phyloP scores from a whole-genome alignment of 2,888 invertebrate genomes.

The Pristionchus exspectatus region DNA sequence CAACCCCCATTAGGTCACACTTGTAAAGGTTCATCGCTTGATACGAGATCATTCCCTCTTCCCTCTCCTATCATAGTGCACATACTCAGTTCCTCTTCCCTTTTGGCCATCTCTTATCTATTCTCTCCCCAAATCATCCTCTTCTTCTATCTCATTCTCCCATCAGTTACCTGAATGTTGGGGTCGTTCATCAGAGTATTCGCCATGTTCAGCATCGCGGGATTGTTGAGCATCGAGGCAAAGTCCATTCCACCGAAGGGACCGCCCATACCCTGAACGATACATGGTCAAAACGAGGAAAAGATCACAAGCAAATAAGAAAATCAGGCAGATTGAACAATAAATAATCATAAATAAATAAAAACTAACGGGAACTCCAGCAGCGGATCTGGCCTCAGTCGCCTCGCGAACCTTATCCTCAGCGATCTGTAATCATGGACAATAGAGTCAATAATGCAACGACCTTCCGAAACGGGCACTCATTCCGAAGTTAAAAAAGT shows the following conservation, averaged over 20 bases:
- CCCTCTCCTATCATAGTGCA: neutral
- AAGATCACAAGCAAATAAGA: neutral
- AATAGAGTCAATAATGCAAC: no score
- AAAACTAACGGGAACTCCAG: constrained; percentile 41
- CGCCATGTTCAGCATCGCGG: constrained; percentile 85
- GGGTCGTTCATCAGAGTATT: constrained; percentile 84
- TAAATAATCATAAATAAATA: neutral
- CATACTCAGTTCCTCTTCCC: neutral
- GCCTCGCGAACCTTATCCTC: constrained; percentile 84
- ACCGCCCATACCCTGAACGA: constrained; percentile 23
- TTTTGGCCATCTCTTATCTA: neutral
- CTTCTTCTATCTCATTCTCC: neutral
- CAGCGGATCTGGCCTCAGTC: constrained; percentile 49
- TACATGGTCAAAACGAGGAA: neutral
- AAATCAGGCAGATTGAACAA: neutral
- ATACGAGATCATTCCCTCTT: neutral
- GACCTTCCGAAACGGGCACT: no score
- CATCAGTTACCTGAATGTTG: constrained; percentile 86
- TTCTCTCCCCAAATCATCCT: neutral
- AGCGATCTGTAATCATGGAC: constrained; percentile 84
- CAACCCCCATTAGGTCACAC: neutral
- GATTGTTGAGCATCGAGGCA: constrained; percentile 86
- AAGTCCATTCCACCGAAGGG: constrained; percentile 60
- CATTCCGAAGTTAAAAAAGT: neutral
- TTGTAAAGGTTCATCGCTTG: neutral